Evolutionary conservation across 2,797 vertebrate genomes (phyloP).

Genomic region (Oceanodroma leucorhoa): DNA sequence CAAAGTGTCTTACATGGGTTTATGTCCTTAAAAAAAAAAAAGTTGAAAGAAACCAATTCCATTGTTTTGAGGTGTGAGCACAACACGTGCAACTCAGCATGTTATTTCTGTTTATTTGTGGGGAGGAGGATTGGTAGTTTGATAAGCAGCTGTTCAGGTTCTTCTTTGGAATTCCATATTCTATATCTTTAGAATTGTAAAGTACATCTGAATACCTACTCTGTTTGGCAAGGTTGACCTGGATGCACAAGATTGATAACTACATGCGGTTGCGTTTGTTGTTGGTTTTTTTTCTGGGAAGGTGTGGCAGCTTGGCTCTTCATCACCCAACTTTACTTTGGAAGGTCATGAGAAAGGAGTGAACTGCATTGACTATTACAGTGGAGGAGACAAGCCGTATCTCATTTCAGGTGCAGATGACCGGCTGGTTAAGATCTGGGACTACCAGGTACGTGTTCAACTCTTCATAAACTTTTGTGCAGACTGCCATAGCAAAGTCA

Average conservation of each 20-base stretch:
- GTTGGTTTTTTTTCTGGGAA: conserved; percentile 54
- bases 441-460: conserved; percentile 87
- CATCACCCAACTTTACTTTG: conserved; percentile 96
- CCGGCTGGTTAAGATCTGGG: conserved; percentile 97
- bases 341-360: conserved; percentile 98
- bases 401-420: conserved; percentile 97
- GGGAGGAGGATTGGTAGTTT: neutral
- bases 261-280: neutral
- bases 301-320: conserved; percentile 98
- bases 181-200: neutral
- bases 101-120: neutral
- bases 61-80: neutral
- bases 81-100: neutral
- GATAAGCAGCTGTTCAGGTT: neutral
- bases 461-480: neutral
- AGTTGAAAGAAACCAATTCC: neutral
- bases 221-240: neutral
- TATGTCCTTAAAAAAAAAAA: neutral
- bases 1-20: neutral
- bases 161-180: too few relatives aligned
- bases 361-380: conserved; percentile 98
- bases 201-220: neutral
- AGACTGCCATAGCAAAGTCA: neutral
- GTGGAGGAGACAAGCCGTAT: conserved; percentile 96
- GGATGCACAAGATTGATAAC: neutral